Evolutionary conservation across 2,888 invertebrate genomes (phyloP), one percentile per base, ranked within the genome.

Genomic region (Hypselothyrea guttata): DNA sequence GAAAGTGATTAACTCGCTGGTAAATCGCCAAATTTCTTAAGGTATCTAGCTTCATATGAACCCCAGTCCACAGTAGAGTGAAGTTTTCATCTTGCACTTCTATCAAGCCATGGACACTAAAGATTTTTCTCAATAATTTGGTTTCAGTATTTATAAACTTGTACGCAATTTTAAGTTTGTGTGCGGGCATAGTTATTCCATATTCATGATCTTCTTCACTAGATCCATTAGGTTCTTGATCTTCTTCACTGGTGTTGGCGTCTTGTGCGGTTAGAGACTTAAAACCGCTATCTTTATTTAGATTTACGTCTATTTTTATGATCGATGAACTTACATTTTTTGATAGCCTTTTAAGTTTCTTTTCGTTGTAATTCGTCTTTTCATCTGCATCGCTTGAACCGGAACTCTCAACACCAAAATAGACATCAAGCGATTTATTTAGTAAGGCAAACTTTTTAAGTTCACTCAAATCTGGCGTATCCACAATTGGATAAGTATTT

Each of bases 1-100:
- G 98, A 89, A 98, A 98, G 90, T 98, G 98, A 89, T 98, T 98
- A 57, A 98, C 95, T 85, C 97, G 93, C 90, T 98, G 98, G 89
- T 97, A 95, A n/a, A 95, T 93, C 41, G 94, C 92, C 76, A 98
- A 90, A 42, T 94, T 93, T 70, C 97, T 92, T 51, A 98, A 91
- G 11, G 95, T 93, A 82, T 97, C 97, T 18, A 97, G 96, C 88
- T 97, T 97, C 27, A 97, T 95, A 87, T 98, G 97, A 38, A 95
- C 93, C 18, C 97, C 97, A 28, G 97, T 96, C 98, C 98, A 98
- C 47, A 98, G 89, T 38, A 98, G 90, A 89, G 96, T 98, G 90
- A 95, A 98, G 87, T 94, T 93, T 87, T 95, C 95, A 54, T 94
- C 93, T 0, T 88, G 84, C 12, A 93, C 92, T 90, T 96, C 96